These are phyloP conservation scores for Euphydryas editha DNA, from an alignment of 2,888 invertebrate genomes.

Conservation along the genomic window DNA sequence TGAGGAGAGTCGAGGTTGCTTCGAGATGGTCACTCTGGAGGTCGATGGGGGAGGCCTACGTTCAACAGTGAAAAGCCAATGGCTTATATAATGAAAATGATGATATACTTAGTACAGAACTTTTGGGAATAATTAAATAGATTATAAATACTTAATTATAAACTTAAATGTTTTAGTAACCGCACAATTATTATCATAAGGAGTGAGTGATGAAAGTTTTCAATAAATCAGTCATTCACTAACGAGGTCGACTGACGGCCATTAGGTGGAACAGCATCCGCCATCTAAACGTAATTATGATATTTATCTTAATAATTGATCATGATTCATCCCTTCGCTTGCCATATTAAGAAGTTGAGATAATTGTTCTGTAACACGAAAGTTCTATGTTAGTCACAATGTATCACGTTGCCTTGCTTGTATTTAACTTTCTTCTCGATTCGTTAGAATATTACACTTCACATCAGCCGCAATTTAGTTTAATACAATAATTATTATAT, in stretches of 20 bases:
- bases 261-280: constrained; percentile 29
- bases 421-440: too few relatives aligned
- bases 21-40: too few relatives aligned
- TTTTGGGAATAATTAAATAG: too few relatives aligned
- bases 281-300: constrained; percentile 28
- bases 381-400: constrained; percentile 5
- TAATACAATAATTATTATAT: too few relatives aligned
- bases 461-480: too few relatives aligned
- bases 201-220: constrained; percentile 6
- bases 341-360: constrained; percentile 1
- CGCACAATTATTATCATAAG: constrained; percentile 2
- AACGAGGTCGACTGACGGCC: constrained; percentile 22
- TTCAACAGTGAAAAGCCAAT: too few relatives aligned
- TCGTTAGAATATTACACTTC: too few relatives aligned
- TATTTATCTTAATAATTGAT: constrained; percentile 29
- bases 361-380: constrained; percentile 13
- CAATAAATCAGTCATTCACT: constrained; percentile 14
- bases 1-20: too few relatives aligned
- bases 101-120: too few relatives aligned
- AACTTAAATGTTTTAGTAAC: neutral
- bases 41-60: too few relatives aligned
- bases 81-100: too few relatives aligned
- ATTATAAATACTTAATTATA: neutral
- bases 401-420: neutral
- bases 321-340: constrained; percentile 31